Evolutionary conservation across 2,888 invertebrate species (phyloP), one percentile per base, ranked within the genome.

Genomic region (Lepidonotus clava): DNA sequence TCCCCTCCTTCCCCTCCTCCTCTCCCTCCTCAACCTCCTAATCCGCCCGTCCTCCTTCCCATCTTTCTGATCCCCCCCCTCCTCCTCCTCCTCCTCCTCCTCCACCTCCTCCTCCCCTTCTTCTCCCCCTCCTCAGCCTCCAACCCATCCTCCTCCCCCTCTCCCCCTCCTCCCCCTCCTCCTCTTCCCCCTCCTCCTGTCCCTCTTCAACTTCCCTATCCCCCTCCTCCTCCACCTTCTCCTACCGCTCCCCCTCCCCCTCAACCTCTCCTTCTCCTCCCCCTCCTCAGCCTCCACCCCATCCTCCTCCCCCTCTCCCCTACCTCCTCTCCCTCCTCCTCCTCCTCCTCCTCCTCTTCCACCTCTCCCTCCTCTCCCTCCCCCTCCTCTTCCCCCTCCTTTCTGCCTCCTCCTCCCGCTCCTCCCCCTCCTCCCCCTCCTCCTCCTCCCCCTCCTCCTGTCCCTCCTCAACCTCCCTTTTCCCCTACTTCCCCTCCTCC

Each of bases 311-410:
- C 21, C 21, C 51, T 51, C 51, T 21, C 21, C 21, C 51, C 53
- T 46, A 18, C 66, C 53, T 11, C 61, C 71, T 86, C 83, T 83
- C 86, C 51, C 61, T 14, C 71, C 53, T 76, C 71, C 86, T 84
- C 87, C 67, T 84, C 34, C 86, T 46, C 84, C 24, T 87, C 83
- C 88, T 71, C 86, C 46, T 86, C 46, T 87, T 83, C 86, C 38
- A 84, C 66, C 85, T 66, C 86, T 18, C 24, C 36, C 80, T 41
- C 76, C 80, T 85, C 83, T 46, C 24, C 41, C 77, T 56, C 85
- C 53, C 80, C 76, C 61, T 83, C 84, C 88, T 87, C 87, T 86
- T 67, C 84, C 51, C 87, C 83, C 88, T 86, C 87, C 61, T 86
- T 61, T 83, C 51, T 76, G 28, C 76, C 83, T 86, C 83, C 86